Evolutionary conservation across 1,140 invertebrate species (phyloP).

Genomic region (Akabosia matsudoensis): DNA sequence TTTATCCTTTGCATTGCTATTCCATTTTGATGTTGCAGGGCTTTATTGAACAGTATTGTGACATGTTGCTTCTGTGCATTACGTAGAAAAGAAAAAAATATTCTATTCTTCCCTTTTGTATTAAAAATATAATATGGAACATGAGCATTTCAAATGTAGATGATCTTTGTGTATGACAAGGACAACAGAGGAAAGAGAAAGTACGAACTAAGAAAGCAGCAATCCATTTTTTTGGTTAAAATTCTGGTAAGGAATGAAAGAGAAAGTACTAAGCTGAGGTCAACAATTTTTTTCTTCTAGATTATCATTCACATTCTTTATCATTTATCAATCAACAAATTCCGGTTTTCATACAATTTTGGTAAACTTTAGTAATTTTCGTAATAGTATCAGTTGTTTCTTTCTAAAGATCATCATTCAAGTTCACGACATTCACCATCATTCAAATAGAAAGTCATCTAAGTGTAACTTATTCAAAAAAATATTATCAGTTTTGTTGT

Average conservation of each 20-base stretch:
- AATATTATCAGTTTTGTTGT: too few species aligned
- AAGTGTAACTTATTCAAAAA: too few species aligned
- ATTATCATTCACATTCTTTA: neutral
- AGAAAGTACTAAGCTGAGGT: neutral
- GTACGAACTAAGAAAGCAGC: too few species aligned
- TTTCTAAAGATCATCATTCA: neutral
- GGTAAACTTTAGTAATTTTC: neutral
- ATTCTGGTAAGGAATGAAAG: slow-evolving; percentile 10
- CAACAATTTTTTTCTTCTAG: neutral
- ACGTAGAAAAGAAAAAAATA: neutral
- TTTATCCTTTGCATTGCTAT: too few species aligned
- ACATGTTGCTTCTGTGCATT: neutral
- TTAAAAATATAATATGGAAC: neutral
- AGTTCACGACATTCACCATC: too few species aligned
- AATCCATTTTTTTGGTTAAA: too few species aligned
- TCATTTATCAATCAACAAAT: slow-evolving; percentile 16
- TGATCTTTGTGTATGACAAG: too few species aligned
- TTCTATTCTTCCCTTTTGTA: neutral
- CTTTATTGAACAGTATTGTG: too few species aligned
- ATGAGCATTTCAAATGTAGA: too few species aligned
- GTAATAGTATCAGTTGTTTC: neutral
- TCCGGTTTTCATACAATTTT: neutral
- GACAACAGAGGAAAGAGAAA: neutral
- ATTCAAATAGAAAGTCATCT: too few species aligned
- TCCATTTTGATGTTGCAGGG: too few species aligned